Conservation (phyloP, 1,140 invertebrate species). For the Caenorhabditis latens region DNA sequence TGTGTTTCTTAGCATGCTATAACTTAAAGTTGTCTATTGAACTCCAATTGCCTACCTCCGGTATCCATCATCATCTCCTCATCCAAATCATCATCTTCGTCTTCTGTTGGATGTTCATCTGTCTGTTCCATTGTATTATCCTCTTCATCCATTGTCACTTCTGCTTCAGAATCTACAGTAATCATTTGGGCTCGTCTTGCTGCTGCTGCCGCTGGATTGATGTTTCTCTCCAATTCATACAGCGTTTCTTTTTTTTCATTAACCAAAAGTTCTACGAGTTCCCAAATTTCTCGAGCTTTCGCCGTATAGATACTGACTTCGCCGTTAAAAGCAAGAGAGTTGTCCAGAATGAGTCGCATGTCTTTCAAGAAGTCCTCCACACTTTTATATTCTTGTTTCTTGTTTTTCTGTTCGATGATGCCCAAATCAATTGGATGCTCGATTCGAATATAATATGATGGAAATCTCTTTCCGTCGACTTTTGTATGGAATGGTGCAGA, state of each 20-base stretch:
- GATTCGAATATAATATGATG: constrained; percentile 65
- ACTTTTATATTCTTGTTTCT: constrained; percentile 63
- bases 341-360: constrained; percentile 59
- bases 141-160: neutral
- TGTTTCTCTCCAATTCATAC: constrained; percentile 65
- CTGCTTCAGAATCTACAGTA: neutral
- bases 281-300: constrained; percentile 65
- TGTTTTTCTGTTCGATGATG: constrained; percentile 63
- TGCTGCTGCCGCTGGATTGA: constrained; percentile 45
- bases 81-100: neutral
- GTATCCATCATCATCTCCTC: constrained; percentile 40
- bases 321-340: constrained; percentile 67
- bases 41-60: neutral
- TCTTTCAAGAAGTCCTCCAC: constrained; percentile 63
- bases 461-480: constrained; percentile 73
- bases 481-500: constrained; percentile 72
- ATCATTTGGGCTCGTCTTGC: no score
- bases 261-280: constrained; percentile 48
- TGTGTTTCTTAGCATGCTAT: neutral
- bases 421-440: constrained; percentile 66
- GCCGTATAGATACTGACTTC: constrained; percentile 51
- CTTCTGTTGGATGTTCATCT: constrained; percentile 18
- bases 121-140: neutral
- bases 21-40: neutral
- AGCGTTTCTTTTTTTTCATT: constrained; percentile 56